These are phyloP conservation scores for Drosophila flavopinicola DNA, from an alignment of 2,888 invertebrate genomes.

Conservation along the genomic window DNA sequence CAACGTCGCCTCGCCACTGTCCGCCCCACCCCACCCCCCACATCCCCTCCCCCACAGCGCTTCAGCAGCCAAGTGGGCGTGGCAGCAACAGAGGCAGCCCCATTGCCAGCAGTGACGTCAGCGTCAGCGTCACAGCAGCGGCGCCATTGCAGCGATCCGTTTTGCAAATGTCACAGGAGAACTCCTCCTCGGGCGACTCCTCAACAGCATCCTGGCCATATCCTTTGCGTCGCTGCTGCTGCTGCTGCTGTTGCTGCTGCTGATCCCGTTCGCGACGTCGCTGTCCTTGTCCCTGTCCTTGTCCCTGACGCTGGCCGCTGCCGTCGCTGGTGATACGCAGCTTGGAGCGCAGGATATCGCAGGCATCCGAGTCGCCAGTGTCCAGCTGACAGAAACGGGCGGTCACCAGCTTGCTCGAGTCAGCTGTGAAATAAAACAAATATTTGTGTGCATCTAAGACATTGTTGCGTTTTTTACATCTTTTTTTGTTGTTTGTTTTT, in stretches of 20 bases:
- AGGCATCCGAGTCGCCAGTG: constrained; percentile 82
- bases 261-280: constrained; percentile 48
- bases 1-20: constrained; percentile 30
- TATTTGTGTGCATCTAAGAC: background rate
- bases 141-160: constrained; percentile 81
- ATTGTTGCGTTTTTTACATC: background rate
- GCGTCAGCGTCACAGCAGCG: constrained; percentile 53
- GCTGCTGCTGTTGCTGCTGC: constrained; percentile 41
- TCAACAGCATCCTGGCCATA: constrained; percentile 45
- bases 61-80: constrained; percentile 46
- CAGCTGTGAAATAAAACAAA: constrained; percentile 46
- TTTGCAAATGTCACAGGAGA: constrained; percentile 82
- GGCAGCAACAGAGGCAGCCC: constrained; percentile 32
- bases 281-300: too few relatives aligned
- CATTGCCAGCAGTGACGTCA: constrained; percentile 27
- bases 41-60: background rate
- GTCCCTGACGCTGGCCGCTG: constrained; percentile 30
- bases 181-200: constrained; percentile 60
- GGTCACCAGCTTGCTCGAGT: constrained; percentile 73
- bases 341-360: constrained; percentile 78
- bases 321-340: constrained; percentile 50
- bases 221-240: constrained; percentile 53
- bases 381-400: constrained; percentile 83
- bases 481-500: background rate
- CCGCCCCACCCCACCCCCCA: constrained; percentile 1